These are phyloP conservation scores for Callospermophilus lateralis DNA, from an alignment of 2,113 vertebrate species.

Conservation along the genomic window DNA sequence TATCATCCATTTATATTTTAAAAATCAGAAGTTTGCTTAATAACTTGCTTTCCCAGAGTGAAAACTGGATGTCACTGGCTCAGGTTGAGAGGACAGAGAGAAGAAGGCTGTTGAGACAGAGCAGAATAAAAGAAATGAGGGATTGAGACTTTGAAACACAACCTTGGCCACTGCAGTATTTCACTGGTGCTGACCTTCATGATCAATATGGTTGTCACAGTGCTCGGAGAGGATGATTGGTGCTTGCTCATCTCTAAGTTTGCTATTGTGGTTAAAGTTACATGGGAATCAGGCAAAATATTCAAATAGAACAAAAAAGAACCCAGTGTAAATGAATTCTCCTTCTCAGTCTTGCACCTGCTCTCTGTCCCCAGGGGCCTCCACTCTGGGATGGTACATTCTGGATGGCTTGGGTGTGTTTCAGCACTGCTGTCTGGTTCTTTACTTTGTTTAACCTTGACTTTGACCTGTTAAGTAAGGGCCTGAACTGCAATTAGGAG, in stretches of 20 bases:
- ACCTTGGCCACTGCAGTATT: no score
- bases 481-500: slow-evolving; percentile 48
- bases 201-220: neutral
- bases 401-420: neutral
- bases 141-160: neutral
- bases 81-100: neutral
- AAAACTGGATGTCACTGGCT: neutral
- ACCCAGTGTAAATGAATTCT: neutral
- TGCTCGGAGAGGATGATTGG: neutral
- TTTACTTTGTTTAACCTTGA: neutral
- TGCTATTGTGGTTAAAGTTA: neutral
- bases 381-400: neutral
- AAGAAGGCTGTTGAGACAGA: neutral
- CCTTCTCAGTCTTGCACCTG: neutral
- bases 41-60: neutral
- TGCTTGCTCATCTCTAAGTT: neutral
- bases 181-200: neutral
- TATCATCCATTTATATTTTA: slow-evolving; percentile 2
- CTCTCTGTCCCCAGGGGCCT: neutral
- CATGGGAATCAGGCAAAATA: neutral
- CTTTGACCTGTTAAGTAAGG: slow-evolving; percentile 53
- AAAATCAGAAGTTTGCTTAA: neutral
- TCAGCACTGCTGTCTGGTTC: neutral
- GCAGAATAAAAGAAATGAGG: neutral
- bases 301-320: slow-evolving; percentile 12